A percentile compares a stretch with the other conserved stretches of the same genome.
Evolutionary conservation across 2,888 invertebrate genomes (phyloP).

Genomic region (Harpalus rufipes): DNA sequence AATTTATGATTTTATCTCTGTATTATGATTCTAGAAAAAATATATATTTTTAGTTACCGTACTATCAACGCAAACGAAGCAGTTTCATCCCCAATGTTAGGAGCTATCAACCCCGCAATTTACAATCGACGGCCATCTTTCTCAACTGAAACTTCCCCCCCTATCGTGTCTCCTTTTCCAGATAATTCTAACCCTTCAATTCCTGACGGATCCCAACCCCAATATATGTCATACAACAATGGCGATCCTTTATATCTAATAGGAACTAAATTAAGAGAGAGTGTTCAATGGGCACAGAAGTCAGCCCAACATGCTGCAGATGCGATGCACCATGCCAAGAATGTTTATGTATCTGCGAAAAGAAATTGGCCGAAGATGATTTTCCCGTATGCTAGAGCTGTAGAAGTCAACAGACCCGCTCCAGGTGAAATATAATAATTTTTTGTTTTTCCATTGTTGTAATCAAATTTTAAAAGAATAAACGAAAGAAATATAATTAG

Average conservation of each 20-base stretch:
- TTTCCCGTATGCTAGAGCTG: constrained; percentile 59
- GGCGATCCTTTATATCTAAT: constrained; percentile 63
- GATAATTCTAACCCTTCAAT: too few relatives aligned
- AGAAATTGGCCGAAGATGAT: constrained; percentile 71
- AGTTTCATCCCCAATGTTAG: constrained; percentile 25
- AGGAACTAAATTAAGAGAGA: constrained; percentile 73
- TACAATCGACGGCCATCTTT: not conserved
- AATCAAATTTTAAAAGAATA: too few relatives aligned
- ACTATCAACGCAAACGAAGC: constrained; percentile 3
- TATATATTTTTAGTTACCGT: constrained; percentile 19
- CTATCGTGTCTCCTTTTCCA: not conserved
- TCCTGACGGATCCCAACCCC: not conserved
- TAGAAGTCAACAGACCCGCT: constrained; percentile 21
- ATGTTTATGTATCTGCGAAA: constrained; percentile 67
- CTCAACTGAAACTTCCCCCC: not conserved
- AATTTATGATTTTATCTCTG: too few relatives aligned
- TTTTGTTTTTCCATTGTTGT: not conserved
- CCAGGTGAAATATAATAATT: not conserved
- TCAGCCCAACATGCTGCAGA: constrained; percentile 74
- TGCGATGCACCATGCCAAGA: constrained; percentile 70
- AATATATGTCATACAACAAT: not conserved
- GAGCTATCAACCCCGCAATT: constrained; percentile 38
- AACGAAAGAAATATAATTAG: too few relatives aligned
- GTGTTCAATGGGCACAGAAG: constrained; percentile 71
- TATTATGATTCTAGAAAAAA: not conserved